Percentiles rank a stretch among this genome's conserved stretches.
Conservation (phyloP, 2,797 vertebrate genomes). For the Alectoris magna region DNA sequence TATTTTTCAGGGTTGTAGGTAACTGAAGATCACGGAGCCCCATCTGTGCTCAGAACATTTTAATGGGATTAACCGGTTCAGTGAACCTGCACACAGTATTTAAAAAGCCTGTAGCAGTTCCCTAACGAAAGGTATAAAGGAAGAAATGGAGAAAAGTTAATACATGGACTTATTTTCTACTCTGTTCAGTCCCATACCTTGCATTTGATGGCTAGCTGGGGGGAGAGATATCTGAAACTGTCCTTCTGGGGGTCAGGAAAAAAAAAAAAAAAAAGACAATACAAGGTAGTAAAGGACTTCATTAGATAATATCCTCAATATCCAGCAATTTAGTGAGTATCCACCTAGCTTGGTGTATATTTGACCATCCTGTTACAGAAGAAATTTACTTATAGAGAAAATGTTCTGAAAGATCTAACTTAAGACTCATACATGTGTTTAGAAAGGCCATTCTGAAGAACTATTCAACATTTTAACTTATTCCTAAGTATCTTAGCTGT, state of each 20-base stretch:
- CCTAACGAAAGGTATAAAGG: neutral
- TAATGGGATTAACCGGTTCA: constrained; percentile 45
- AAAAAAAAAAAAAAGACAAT: neutral
- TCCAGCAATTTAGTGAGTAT: neutral
- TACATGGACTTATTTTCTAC: neutral
- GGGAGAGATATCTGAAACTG: neutral
- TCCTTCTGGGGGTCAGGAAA: neutral
- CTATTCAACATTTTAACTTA: neutral
- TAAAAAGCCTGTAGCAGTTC: neutral
- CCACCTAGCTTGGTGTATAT: neutral
- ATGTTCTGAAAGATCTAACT: neutral
- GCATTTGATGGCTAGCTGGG: neutral
- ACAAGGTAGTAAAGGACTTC: neutral
- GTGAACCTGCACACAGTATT: neutral
- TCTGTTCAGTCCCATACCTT: neutral
- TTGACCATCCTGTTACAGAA: neutral
- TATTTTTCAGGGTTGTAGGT: constrained; percentile 52
- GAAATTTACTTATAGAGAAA: neutral
- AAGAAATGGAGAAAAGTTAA: neutral
- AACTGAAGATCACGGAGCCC: constrained; percentile 41
- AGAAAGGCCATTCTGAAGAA: neutral
- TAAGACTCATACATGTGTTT: neutral
- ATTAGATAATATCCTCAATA: neutral
- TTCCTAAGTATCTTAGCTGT: neutral
- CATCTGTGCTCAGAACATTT: constrained; percentile 34